Evolutionary conservation across 1,140 invertebrate species (phyloP), one percentile per base, ranked within the genome.

Genomic region (Bombus huntii): DNA sequence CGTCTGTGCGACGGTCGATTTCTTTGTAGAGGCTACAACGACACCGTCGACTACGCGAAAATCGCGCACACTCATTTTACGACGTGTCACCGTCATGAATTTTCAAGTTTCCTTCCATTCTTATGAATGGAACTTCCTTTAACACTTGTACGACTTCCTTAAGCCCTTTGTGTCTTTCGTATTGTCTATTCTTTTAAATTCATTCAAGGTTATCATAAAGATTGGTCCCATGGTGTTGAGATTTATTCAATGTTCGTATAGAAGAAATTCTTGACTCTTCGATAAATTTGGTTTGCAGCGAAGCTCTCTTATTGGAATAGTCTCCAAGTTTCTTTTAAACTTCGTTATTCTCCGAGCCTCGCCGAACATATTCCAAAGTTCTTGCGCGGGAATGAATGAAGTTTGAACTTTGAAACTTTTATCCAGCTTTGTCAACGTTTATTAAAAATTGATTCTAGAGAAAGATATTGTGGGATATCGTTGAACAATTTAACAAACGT

Each of bases 1-100:
- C 72, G 68, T 79, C 57, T 53, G 44, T 62, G n/a, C 44, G 28
- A 25, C 34, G 47, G 34, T 59, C 34, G 53, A 79, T 79, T 78
- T 71, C 66, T 47, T 71, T 79, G 37, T 59, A 15, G 47, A 68
- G 34, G 44, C 28, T 3, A 13, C 37, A 53, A n/a, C 31, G 47
- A 73, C 59, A 6, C 18, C 65, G 22, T n/a, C 71, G 28, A 34
- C 57, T n/a, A 44, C 8, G 31, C 10, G 28, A 15, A 39, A 13
- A 75, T 34, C 42, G 28, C 62, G 62, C 8, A 6, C 28, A 37
- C 10, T 25, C 8, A 78, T 70, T 78, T 83, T 42, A 59, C 59
- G 37, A 34, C n/a, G 22, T 10, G 42, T 15, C 44, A 15, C 15
- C 31, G 53, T 62, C 71, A 15, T 75, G 80, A 82, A 82, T 62